Conservation (phyloP, 2,888 invertebrate genomes). For the Amblyteles armatorius region DNA sequence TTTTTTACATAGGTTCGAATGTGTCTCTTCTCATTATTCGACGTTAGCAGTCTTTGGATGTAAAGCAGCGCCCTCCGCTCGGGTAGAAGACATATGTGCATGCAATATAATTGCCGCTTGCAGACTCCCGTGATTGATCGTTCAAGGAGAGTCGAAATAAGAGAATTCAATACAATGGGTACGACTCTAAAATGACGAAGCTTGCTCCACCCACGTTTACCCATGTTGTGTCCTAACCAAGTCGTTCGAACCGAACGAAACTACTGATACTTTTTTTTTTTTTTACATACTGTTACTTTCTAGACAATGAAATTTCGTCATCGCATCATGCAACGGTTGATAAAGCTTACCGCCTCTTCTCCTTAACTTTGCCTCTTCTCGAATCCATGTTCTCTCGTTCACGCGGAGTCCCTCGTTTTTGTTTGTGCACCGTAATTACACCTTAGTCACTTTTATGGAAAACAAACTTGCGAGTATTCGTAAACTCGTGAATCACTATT, state of each 20-base stretch:
- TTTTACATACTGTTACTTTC: not conserved
- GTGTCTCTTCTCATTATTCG: not conserved
- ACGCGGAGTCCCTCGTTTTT: not conserved
- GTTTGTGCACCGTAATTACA: conserved; percentile 8
- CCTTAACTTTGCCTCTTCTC: conserved; percentile 57
- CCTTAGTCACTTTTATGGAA: not conserved
- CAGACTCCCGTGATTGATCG: conserved; percentile 48
- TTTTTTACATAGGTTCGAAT: not conserved
- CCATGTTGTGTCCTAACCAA: not conserved
- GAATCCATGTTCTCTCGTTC: conserved; percentile 54
- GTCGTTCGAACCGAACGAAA: not conserved
- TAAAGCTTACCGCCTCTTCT: conserved; percentile 61
- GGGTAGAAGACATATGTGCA: conserved; percentile 42
- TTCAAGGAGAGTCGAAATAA: conserved; percentile 19
- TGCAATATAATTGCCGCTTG: conserved; percentile 37
- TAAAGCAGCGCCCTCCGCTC: conserved; percentile 32
- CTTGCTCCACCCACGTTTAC: not conserved
- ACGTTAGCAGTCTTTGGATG: not conserved
- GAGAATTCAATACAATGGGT: conserved; percentile 2
- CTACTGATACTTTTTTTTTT: not conserved
- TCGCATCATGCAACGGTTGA: conserved; percentile 9
- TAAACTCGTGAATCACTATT: not conserved
- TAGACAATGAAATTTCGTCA: not conserved
- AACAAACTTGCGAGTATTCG: not conserved
- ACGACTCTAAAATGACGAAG: not conserved